phyloP scores from a whole-genome alignment of 2,113 vertebrate genomes.

The Chrysemys picta region DNA sequence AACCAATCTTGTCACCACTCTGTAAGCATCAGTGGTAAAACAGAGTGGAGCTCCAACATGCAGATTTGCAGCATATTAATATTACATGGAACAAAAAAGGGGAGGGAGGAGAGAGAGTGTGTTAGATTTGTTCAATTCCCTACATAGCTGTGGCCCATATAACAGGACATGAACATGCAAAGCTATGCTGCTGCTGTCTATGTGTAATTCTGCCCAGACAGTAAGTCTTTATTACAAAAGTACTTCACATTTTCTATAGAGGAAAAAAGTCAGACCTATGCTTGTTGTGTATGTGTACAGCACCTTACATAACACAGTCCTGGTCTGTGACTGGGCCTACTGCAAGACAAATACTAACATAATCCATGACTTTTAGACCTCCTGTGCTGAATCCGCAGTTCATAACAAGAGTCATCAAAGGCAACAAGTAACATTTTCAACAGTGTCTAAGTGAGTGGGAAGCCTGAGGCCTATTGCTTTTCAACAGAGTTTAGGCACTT shows the following conservation, averaged over 20 bases:
- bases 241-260: neutral
- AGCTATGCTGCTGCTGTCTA: neutral
- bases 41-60: neutral
- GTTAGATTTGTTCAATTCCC: neutral
- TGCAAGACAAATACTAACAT: neutral
- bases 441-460: neutral
- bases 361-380: neutral
- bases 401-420: neutral
- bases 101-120: neutral
- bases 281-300: neutral
- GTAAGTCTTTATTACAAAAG: neutral
- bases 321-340: neutral
- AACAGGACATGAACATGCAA: neutral
- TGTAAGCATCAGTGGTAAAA: neutral
- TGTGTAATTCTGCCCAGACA: neutral
- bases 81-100: neutral
- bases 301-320: neutral
- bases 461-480: neutral
- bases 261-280: neutral
- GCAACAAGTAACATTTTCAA: neutral
- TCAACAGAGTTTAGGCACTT: neutral
- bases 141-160: neutral
- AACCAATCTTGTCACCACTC: slow-evolving; percentile 55
- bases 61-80: neutral
- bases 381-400: neutral